Evolutionary conservation across 2,113 vertebrate genomes (phyloP).

Genomic region (Eonycteris spelaea): DNA sequence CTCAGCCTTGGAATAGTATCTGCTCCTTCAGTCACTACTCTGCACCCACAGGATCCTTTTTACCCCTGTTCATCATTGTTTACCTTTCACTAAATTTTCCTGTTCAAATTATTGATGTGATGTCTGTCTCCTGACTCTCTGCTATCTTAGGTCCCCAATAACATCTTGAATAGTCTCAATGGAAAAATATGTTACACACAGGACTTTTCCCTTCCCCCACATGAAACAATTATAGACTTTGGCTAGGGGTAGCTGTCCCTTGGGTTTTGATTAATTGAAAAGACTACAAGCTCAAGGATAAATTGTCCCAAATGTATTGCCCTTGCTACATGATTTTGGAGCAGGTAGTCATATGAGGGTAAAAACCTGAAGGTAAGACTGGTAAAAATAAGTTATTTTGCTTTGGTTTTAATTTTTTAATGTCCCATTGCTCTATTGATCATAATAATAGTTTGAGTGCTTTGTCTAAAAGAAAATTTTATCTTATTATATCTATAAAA

Average conservation of each 20-base stretch:
- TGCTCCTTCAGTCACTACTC: background rate
- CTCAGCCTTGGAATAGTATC: background rate
- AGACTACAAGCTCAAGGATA: background rate
- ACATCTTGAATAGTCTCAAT: background rate
- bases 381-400: background rate
- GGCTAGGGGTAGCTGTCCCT: background rate
- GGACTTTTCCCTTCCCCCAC: background rate
- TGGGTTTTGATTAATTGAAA: background rate
- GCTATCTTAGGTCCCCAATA: background rate
- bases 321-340: background rate
- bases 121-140: background rate
- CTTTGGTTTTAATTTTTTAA: background rate
- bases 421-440: background rate
- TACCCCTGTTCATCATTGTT: background rate
- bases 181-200: background rate
- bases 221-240: background rate
- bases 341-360: background rate
- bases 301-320: background rate
- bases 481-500: background rate
- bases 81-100: background rate
- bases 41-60: background rate
- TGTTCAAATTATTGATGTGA: background rate
- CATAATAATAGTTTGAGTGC: background rate
- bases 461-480: background rate
- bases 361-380: background rate